phyloP scores from a whole-genome alignment of 2,888 invertebrate genomes.

The Clivina fossor region DNA sequence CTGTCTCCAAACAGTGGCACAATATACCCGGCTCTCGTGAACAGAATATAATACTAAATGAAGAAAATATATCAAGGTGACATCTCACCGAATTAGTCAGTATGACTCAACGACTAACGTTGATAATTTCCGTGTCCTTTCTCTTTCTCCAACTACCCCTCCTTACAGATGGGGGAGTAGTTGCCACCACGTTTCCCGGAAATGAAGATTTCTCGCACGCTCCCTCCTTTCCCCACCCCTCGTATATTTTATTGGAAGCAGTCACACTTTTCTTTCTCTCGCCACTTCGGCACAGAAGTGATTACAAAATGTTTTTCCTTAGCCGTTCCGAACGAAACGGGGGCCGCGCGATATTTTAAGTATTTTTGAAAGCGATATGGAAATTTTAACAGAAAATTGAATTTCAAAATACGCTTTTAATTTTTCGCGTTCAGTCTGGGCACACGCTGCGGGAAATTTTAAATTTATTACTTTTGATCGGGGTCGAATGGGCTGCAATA shows the following conservation, averaged over 20 bases:
- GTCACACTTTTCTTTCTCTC: no score
- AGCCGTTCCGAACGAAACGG: constrained; percentile 2
- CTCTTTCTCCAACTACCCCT: constrained; percentile 13
- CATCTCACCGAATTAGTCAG: constrained; percentile 18
- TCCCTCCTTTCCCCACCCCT: no score
- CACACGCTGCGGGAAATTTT: constrained; percentile 22
- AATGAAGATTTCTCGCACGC: constrained; percentile 25
- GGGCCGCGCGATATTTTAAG: constrained; percentile 9
- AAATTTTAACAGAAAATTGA: constrained; percentile 28
- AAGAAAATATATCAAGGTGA: constrained; percentile 6
- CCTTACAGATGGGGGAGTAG: constrained; percentile 1
- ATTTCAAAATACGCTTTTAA: constrained; percentile 27
- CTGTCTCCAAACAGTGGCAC: no score
- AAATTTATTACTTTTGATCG: constrained; percentile 24
- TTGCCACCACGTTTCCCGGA: constrained; percentile 9
- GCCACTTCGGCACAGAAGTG: constrained; percentile 4
- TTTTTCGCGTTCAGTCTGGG: no score
- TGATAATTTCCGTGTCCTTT: constrained; percentile 26
- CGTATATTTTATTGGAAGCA: constrained; percentile 20
- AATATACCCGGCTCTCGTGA: no score
- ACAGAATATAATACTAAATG: constrained; percentile 6
- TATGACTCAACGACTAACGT: constrained; percentile 1
- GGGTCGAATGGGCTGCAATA: neutral
- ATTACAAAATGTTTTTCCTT: constrained; percentile 21
- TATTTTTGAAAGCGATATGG: constrained; percentile 18